Percentiles rank a stretch among this genome's conserved stretches.
These are phyloP conservation scores for Lacanobia wlatinum DNA, from an alignment of 2,888 invertebrate genomes.

Conservation along the genomic window DNA sequence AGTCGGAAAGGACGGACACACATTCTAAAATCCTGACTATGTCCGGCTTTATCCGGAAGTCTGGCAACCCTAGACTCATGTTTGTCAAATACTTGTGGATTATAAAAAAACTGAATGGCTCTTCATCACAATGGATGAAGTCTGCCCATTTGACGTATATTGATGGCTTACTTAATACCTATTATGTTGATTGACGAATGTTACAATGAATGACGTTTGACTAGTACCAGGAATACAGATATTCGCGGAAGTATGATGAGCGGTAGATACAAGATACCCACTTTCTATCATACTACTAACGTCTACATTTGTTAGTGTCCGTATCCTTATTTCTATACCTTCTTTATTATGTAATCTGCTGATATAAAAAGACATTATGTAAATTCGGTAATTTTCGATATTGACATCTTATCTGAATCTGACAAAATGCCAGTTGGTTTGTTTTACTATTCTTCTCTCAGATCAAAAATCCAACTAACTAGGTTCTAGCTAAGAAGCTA, in stretches of 20 bases:
- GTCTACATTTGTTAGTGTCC: conserved; percentile 9
- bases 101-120: conserved; percentile 14
- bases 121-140: conserved; percentile 2
- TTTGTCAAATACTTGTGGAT: conserved; percentile 24
- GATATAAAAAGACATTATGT: conserved; percentile 17
- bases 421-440: neutral
- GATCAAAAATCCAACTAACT: neutral
- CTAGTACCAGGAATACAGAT: conserved; percentile 11
- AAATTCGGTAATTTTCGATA: conserved; percentile 37
- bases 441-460: conserved; percentile 8
- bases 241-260: neutral
- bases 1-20: too few relatives aligned
- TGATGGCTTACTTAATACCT: conserved; percentile 2
- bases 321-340: conserved; percentile 7
- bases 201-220: conserved; percentile 19
- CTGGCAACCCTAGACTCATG: neutral
- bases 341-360: conserved; percentile 1
- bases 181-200: neutral
- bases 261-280: neutral
- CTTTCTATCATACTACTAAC: neutral
- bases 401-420: conserved; percentile 24
- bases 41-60: too few relatives aligned
- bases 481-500: too few relatives aligned
- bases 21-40: too few relatives aligned
- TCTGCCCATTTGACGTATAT: conserved; percentile 7